phyloP scores from a whole-genome alignment of 2,797 vertebrate genomes.

The Enteromius treurensis region DNA sequence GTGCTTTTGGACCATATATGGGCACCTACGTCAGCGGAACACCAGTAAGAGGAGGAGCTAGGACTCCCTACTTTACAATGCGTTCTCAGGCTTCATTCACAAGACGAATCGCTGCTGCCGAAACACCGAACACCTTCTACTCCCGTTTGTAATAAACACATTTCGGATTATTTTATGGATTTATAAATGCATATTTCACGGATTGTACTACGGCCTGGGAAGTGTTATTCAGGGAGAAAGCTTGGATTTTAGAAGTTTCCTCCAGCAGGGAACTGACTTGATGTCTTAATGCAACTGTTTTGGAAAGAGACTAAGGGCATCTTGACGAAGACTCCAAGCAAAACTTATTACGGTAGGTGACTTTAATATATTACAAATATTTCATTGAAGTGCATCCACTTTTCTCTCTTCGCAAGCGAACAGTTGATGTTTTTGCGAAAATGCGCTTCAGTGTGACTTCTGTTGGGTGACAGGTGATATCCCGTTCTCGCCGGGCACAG shows the following conservation, averaged over 20 bases:
- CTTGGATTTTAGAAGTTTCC: conserved; percentile 63
- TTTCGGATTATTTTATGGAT: conserved; percentile 75
- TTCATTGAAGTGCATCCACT: not conserved
- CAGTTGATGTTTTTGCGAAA: not conserved
- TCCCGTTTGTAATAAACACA: conserved; percentile 43
- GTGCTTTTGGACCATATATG: conserved; percentile 87
- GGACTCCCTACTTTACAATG: conserved; percentile 68
- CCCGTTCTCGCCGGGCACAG: conserved; percentile 67
- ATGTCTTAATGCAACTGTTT: conserved; percentile 85
- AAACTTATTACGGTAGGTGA: conserved; percentile 70
- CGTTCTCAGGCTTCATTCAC: conserved; percentile 88
- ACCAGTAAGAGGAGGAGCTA: conserved; percentile 80
- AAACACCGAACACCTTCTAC: conserved; percentile 57
- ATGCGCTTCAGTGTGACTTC: conserved; percentile 42
- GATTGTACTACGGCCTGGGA: conserved; percentile 60
- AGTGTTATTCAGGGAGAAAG: conserved; percentile 22
- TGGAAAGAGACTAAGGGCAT: conserved; percentile 79
- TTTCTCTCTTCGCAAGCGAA: not conserved
- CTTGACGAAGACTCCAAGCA: conserved; percentile 69
- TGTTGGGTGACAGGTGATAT: conserved; percentile 73
- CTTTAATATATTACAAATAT: not conserved
- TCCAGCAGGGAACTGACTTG: conserved; percentile 74
- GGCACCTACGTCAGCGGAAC: conserved; percentile 99
- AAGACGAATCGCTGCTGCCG: conserved; percentile 77
- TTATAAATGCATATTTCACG: conserved; percentile 63